These are phyloP conservation scores for Mythimna ferrago DNA, from an alignment of 2,888 invertebrate genomes.

Conservation along the genomic window DNA sequence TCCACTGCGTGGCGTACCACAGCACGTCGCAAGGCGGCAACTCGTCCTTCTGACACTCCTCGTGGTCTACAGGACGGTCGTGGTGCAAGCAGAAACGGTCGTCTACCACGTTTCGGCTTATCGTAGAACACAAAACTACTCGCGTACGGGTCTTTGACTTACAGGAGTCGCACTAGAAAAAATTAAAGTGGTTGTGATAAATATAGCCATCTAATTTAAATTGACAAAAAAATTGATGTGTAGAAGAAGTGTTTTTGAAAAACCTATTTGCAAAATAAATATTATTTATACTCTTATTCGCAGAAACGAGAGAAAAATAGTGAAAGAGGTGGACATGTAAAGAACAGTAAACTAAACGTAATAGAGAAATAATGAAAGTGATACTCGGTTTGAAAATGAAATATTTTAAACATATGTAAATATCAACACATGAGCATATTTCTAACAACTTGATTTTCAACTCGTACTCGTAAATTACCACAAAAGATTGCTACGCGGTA, in stretches of 20 bases:
- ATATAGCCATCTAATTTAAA: background rate
- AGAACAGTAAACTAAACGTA: too few relatives aligned
- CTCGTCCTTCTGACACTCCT: conserved; percentile 91
- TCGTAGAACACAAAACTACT: conserved; percentile 93
- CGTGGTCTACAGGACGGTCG: conserved; percentile 91
- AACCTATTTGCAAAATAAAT: background rate
- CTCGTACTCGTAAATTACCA: too few relatives aligned
- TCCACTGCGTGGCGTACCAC: conserved; percentile 98
- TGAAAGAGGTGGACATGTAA: too few relatives aligned
- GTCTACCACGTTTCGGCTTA: conserved; percentile 91
- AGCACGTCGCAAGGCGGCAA: conserved; percentile 93
- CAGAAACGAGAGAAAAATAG: too few relatives aligned
- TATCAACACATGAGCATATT: too few relatives aligned
- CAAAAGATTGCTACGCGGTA: too few relatives aligned
- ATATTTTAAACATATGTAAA: too few relatives aligned
- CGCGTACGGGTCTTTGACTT: conserved; percentile 94
- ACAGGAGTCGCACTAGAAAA: conserved; percentile 94
- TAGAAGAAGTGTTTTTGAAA: conserved; percentile 41
- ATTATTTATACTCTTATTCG: too few relatives aligned
- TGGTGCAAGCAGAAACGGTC: conserved; percentile 93
- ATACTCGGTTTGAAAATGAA: too few relatives aligned
- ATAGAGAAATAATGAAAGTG: too few relatives aligned
- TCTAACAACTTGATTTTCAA: too few relatives aligned
- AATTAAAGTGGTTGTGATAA: background rate
- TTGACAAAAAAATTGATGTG: background rate